phyloP scores from a whole-genome alignment of 2,888 invertebrate species.

The Volucella zonaria region DNA sequence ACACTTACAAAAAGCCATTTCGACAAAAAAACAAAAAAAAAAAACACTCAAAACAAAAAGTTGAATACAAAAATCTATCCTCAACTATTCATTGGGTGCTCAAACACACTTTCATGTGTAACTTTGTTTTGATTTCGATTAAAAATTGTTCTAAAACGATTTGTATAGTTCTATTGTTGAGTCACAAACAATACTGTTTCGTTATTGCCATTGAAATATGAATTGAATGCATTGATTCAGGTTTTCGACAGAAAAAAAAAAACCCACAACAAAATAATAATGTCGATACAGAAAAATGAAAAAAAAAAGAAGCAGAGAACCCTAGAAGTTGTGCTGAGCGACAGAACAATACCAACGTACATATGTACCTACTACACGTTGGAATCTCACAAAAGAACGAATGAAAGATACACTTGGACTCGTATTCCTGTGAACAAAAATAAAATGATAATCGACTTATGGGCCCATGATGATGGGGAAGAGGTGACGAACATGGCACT shows the following conservation, averaged over 20 bases:
- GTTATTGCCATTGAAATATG: conserved; percentile 65
- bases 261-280: conserved; percentile 9
- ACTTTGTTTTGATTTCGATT: conserved; percentile 72
- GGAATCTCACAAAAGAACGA: conserved; percentile 56
- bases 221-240: conserved; percentile 66
- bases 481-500: conserved; percentile 72
- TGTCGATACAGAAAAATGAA: not conserved
- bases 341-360: conserved; percentile 51
- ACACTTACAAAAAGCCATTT: not conserved
- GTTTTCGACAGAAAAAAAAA: conserved; percentile 56
- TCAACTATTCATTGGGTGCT: conserved; percentile 29
- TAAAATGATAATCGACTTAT: conserved; percentile 70
- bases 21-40: conserved; percentile 1
- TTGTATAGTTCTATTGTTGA: conserved; percentile 69
- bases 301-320: conserved; percentile 37
- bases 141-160: conserved; percentile 68
- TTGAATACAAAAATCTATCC: conserved; percentile 10
- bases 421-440: conserved; percentile 68
- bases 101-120: conserved; percentile 57
- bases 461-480: conserved; percentile 46
- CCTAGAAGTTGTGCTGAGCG: conserved; percentile 42
- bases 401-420: conserved; percentile 32
- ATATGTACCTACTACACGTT: conserved; percentile 37
- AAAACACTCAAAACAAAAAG: conserved; percentile 3
- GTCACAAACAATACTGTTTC: conserved; percentile 66